A percentile compares a stretch with the other conserved stretches of the same genome.
phyloP scores from a whole-genome alignment of 2,113 vertebrate genomes.

The Tringa solitaria region DNA sequence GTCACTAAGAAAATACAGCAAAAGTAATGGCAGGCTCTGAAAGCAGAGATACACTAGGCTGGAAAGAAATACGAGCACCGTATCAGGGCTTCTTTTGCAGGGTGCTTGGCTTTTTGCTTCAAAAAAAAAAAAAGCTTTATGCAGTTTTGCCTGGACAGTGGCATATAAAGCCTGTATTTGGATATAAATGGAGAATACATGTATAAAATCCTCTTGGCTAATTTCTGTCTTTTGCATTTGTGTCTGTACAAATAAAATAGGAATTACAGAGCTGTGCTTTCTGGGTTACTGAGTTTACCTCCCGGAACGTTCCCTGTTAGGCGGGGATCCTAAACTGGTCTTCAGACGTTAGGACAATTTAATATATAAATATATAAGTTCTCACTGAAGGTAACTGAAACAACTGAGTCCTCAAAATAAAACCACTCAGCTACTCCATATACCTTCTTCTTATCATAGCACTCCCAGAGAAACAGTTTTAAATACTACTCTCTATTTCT shows the following conservation, averaged over 20 bases:
- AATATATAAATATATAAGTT: background rate
- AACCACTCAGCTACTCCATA: background rate
- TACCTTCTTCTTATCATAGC: background rate
- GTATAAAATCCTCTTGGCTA: background rate
- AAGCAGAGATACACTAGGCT: background rate
- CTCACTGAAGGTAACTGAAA: background rate
- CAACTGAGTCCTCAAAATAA: background rate
- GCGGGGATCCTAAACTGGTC: background rate
- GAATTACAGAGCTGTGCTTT: background rate
- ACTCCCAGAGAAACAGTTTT: background rate
- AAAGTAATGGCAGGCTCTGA: slow-evolving; percentile 38
- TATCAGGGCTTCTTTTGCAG: background rate
- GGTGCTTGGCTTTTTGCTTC: background rate
- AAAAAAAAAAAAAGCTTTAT: background rate
- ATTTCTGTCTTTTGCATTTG: background rate
- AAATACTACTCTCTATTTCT: background rate
- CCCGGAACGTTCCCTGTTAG: background rate
- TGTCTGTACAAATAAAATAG: background rate
- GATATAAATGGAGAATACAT: background rate
- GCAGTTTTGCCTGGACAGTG: background rate
- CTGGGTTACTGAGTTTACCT: background rate
- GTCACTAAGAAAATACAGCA: slow-evolving; percentile 61
- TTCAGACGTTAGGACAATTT: background rate
- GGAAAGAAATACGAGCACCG: background rate
- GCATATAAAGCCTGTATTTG: background rate